Evolutionary conservation across 1,140 invertebrate genomes (phyloP), one percentile per base, ranked within the genome.

Genomic region (Eumeta japonica): DNA sequence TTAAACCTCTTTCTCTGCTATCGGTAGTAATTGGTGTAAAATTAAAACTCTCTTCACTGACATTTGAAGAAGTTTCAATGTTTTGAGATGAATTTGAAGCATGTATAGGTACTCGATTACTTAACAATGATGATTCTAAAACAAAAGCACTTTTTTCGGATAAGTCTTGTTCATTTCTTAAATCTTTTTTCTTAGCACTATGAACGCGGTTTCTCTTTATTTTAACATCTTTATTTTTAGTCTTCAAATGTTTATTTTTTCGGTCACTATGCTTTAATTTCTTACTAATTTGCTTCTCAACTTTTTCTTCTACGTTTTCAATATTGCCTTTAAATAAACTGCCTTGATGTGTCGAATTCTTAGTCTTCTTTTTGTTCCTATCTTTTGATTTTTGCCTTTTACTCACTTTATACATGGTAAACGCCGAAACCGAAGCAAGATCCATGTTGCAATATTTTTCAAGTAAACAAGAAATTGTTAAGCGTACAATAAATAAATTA

Each of bases 1-100:
- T 77, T 16, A 74, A 62, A 7, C 82, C 84, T 48, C 83, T 71
- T 40, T 73, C 58, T n/a, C 66, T 47, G 45, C 81, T 83, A 58
- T 82, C 60, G 9, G 82, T 81, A 52, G 80, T 77, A 3, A 72
- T 58, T 5, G 70, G 65, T 1, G 43, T 53, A 16, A 70, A 70
- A 15, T 65, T 62, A 41, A 65, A 41, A 9, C 48, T 52, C 1
- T 35, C 44, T 43, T 54, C 45, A 28, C 52, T 61, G 12, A 49
- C 57, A 18, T 50, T 29, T 15, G 54, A 58, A 14, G 17, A 36
- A 32, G 3, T 3, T 7, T 34, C 32, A 34, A 5, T 19, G 14
- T 5, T 10, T 17, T 16, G 5, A n/a, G 30, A 14, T 38, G 16
- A 28, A 39, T 12, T 30, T 31, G 35, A 17, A n/a, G n/a, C n/a